Conservation (phyloP, 1,140 invertebrate species). For the Drosophila bocqueti region DNA sequence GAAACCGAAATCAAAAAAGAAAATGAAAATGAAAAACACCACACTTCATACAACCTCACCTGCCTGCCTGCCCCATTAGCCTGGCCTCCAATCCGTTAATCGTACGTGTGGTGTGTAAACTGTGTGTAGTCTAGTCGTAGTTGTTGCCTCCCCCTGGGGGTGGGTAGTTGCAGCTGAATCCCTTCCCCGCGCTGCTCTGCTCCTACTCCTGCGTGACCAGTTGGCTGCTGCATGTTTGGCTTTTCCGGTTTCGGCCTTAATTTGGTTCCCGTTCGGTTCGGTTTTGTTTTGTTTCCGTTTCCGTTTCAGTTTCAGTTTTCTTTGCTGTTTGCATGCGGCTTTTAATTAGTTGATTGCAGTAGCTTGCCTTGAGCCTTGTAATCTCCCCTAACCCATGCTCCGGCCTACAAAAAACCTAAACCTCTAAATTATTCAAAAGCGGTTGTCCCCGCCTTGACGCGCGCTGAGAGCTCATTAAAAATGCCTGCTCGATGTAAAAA, state of each 20-base stretch:
- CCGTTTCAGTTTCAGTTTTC: constrained; percentile 25
- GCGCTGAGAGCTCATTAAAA: constrained; percentile 41
- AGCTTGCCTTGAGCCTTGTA: constrained; percentile 30
- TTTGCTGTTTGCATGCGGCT: constrained; percentile 63
- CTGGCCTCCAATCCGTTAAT: constrained; percentile 42
- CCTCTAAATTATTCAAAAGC: constrained; percentile 20
- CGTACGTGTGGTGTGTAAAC: constrained; percentile 36
- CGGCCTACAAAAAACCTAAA: neutral
- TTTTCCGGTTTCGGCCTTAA: constrained; percentile 25
- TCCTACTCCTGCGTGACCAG: constrained; percentile 41
- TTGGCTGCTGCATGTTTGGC: constrained; percentile 47
- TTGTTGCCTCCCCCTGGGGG: constrained; percentile 9
- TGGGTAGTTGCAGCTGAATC: constrained; percentile 25
- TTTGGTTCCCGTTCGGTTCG: constrained; percentile 25
- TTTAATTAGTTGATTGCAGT: constrained; percentile 79
- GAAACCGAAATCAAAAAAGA: constrained; percentile 35
- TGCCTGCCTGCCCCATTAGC: constrained; percentile 62
- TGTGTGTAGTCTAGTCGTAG: constrained; percentile 43
- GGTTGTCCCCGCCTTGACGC: neutral
- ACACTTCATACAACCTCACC: constrained; percentile 66
- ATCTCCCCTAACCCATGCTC: neutral
- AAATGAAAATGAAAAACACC: constrained; percentile 24
- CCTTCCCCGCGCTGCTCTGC: neutral
- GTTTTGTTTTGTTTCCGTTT: constrained; percentile 13
- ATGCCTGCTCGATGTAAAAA: constrained; percentile 39